Evolutionary conservation across 1,140 invertebrate species (phyloP).

Genomic region (Drosophila pruinosa): DNA sequence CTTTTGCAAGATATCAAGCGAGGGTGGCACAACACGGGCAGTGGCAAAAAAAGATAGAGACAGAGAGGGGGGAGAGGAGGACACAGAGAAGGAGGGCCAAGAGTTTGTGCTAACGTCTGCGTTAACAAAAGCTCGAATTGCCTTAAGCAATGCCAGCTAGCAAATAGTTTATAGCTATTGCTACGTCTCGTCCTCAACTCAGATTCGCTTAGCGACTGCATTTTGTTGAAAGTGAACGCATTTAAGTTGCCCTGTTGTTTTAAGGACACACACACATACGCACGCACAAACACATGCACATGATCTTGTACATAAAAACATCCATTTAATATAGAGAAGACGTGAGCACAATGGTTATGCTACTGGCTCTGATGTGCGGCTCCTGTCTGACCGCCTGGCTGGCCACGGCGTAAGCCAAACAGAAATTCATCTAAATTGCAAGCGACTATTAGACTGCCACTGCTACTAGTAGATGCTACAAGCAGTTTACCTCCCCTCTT

Average conservation of each 20-base stretch:
- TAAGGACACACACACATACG: constrained; percentile 12
- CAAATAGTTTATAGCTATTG: constrained; percentile 38
- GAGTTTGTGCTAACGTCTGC: constrained; percentile 20
- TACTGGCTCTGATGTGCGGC: background rate
- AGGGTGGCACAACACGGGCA: too few species aligned
- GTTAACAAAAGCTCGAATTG: constrained; percentile 47
- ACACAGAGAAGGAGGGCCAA: background rate
- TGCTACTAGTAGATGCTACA: constrained; percentile 2
- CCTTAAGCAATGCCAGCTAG: constrained; percentile 35
- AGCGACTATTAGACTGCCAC: constrained; percentile 30
- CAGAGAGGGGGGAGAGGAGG: background rate
- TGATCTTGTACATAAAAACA: constrained; percentile 8
- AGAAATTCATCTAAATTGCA: constrained; percentile 52
- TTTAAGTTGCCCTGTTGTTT: constrained; percentile 26
- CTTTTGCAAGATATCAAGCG: constrained; percentile 6
- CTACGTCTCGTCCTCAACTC: constrained; percentile 15
- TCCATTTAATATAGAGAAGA: constrained; percentile 43
- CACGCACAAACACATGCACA: background rate
- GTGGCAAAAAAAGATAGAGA: too few species aligned
- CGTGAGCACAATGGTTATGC: constrained; percentile 31
- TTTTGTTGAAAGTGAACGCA: constrained; percentile 37
- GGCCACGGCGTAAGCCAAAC: constrained; percentile 27
- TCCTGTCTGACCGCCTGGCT: background rate
- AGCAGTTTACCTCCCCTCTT: constrained; percentile 7
- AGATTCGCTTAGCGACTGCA: constrained; percentile 28